Conservation (phyloP, 2,888 invertebrate species). For the Synergus japonicus region DNA sequence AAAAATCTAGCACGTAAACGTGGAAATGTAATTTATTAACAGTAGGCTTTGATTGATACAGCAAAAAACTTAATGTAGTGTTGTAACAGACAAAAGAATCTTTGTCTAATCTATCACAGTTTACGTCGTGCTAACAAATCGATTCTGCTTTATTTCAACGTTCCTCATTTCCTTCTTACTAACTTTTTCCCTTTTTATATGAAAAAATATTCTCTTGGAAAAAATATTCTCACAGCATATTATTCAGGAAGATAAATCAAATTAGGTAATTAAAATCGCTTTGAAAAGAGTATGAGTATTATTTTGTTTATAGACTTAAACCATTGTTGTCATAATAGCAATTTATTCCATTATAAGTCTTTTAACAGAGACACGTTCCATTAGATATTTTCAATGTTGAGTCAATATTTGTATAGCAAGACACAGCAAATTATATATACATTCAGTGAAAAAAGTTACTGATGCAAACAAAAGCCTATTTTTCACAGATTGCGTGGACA, state of each 20-base stretch:
- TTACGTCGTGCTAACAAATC: slow-evolving; percentile 19
- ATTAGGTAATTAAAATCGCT: not conserved
- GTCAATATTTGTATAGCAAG: not conserved
- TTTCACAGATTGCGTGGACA: not conserved
- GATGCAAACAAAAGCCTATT: not conserved
- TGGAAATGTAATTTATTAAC: slow-evolving; percentile 23
- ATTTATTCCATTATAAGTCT: not conserved
- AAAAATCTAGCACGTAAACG: not conserved
- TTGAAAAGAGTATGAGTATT: not conserved
- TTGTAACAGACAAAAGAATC: slow-evolving; percentile 17
- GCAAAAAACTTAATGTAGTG: slow-evolving; percentile 4
- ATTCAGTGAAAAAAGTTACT: not conserved
- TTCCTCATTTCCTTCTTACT: not conserved
- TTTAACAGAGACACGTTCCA: not conserved
- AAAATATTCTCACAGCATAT: not conserved
- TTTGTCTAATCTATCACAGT: slow-evolving; percentile 24
- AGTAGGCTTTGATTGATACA: not conserved
- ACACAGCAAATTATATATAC: not conserved
- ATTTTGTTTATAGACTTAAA: not conserved
- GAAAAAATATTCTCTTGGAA: too few relatives aligned
- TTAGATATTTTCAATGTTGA: not conserved
- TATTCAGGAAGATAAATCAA: not conserved
- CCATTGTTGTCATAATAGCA: not conserved
- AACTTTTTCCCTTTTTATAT: not conserved
- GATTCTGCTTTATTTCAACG: not conserved